Percentiles rank a stretch among this genome's conserved stretches.
Conservation (phyloP, 2,113 vertebrate genomes). For the Cichladusa arquata region DNA sequence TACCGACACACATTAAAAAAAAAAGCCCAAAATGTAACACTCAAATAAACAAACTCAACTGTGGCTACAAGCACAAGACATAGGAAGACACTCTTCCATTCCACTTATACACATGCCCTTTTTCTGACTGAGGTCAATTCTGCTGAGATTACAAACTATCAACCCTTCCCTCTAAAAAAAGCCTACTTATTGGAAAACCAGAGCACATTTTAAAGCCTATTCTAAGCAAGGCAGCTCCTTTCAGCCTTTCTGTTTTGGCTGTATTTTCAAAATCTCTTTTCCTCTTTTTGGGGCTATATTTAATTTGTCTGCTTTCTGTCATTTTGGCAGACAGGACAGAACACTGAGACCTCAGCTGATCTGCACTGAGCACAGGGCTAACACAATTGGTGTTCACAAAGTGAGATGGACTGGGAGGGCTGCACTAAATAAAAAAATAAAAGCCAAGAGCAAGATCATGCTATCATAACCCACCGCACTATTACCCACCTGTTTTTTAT, state of each 20-base stretch:
- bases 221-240: background rate
- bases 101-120: background rate
- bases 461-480: background rate
- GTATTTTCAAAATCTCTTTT: background rate
- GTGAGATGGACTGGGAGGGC: background rate
- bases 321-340: background rate
- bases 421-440: background rate
- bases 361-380: background rate
- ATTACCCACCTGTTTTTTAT: background rate
- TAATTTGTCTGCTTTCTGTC: background rate
- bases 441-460: background rate
- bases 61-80: background rate
- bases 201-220: background rate
- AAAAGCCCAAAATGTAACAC: background rate
- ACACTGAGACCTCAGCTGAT: background rate
- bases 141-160: background rate
- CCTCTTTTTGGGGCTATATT: background rate
- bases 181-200: background rate
- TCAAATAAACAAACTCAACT: background rate
- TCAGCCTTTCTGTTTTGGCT: background rate
- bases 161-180: background rate
- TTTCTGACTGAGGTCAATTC: background rate
- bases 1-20: background rate
- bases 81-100: background rate
- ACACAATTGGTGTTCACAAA: background rate